A percentile compares a stretch with the other conserved stretches of the same genome.
These are phyloP conservation scores for Natator depressus DNA, from an alignment of 2,113 vertebrate species.

Conservation along the genomic window DNA sequence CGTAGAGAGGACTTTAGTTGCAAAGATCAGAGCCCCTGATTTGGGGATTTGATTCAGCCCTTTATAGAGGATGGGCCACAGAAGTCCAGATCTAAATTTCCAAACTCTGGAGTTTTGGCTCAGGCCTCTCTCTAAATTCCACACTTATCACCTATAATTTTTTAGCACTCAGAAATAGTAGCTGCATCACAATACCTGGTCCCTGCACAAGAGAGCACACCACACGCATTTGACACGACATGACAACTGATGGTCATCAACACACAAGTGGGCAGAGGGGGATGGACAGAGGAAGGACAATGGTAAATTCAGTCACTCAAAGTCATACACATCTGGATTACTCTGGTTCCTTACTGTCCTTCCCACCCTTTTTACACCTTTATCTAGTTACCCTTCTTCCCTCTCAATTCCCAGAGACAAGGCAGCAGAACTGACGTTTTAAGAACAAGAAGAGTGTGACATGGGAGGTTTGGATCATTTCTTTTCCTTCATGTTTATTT, in stretches of 20 bases:
- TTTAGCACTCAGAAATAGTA: too few species aligned
- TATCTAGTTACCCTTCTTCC: not conserved
- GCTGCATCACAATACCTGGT: too few species aligned
- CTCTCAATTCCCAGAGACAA: not conserved
- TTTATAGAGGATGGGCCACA: not conserved
- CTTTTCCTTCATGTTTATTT: not conserved
- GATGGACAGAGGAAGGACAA: not conserved
- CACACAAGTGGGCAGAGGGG: too few species aligned
- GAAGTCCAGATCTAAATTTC: not conserved
- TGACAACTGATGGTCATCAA: too few species aligned
- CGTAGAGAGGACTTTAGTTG: not conserved
- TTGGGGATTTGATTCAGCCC: not conserved
- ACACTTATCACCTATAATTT: not conserved
- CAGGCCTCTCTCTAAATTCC: not conserved
- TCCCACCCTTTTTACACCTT: not conserved
- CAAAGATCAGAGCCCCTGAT: not conserved
- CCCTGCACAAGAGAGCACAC: too few species aligned
- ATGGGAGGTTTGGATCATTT: not conserved
- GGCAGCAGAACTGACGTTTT: not conserved
- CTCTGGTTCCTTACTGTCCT: not conserved
- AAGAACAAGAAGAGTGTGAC: not conserved
- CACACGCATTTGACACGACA: too few species aligned
- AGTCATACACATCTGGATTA: not conserved
- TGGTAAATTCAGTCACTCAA: not conserved
- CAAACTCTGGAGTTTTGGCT: not conserved